A percentile compares a stretch with the other conserved stretches of the same genome.
These are phyloP conservation scores for Chesias legatella DNA, from an alignment of 2,888 invertebrate species.

Conservation along the genomic window DNA sequence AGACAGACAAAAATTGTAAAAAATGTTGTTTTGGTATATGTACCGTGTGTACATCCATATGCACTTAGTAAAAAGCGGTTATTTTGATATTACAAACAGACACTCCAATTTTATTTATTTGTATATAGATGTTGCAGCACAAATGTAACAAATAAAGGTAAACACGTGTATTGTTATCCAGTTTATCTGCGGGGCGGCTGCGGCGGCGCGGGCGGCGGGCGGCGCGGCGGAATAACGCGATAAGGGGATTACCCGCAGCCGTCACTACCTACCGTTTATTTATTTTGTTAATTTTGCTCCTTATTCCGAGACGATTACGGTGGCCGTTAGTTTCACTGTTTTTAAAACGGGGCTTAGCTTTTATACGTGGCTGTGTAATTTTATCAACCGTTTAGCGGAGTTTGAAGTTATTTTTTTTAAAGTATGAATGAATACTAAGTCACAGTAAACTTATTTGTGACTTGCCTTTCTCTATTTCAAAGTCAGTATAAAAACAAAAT, in stretches of 20 bases:
- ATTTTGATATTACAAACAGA: too few relatives aligned
- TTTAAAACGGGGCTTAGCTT: slow-evolving; percentile 15
- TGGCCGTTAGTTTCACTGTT: slow-evolving; percentile 14
- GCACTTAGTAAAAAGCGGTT: too few relatives aligned
- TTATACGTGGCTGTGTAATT: slow-evolving; percentile 8
- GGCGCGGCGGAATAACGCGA: slow-evolving; percentile 45
- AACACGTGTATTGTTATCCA: slow-evolving; percentile 40
- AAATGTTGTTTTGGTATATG: too few relatives aligned
- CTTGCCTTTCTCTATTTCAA: too few relatives aligned
- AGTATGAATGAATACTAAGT: too few relatives aligned
- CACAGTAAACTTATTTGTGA: too few relatives aligned
- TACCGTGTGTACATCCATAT: too few relatives aligned
- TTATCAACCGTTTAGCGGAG: slow-evolving; percentile 2
- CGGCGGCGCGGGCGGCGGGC: slow-evolving; percentile 31
- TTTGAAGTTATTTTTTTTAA: slow-evolving; percentile 1
- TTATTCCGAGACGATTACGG: slow-evolving; percentile 31
- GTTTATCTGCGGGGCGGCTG: slow-evolving; percentile 34
- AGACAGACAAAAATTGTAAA: too few relatives aligned
- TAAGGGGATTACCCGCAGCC: slow-evolving; percentile 55
- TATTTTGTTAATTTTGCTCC: slow-evolving; percentile 50
- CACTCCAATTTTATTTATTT: too few relatives aligned
- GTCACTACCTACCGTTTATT: slow-evolving; percentile 43
- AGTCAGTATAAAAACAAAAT: too few relatives aligned
- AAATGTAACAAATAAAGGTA: slow-evolving; percentile 9
- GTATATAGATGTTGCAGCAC: too few relatives aligned